These are phyloP conservation scores for Anguilla pacifica DNA, from an alignment of 2,797 vertebrate genomes.

Conservation along the genomic window DNA sequence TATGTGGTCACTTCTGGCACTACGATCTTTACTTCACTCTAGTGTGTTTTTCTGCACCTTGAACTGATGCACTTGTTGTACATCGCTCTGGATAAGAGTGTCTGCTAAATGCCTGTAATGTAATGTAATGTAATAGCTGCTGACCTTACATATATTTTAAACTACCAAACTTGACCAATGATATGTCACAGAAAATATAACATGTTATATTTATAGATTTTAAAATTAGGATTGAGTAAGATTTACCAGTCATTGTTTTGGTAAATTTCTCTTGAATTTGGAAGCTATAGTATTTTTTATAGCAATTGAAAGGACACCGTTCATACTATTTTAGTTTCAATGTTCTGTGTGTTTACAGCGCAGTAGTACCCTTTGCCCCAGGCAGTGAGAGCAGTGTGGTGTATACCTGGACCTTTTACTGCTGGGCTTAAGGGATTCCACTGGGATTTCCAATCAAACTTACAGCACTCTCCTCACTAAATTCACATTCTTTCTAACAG, in stretches of 20 bases:
- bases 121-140: too few relatives aligned
- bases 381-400: constrained; percentile 48
- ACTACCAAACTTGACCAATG: neutral
- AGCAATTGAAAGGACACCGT: constrained; percentile 62
- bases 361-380: constrained; percentile 45
- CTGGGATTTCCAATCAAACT: neutral
- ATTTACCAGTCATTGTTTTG: neutral
- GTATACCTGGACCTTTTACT: constrained; percentile 26
- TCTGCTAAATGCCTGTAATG: neutral
- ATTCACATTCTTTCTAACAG: neutral
- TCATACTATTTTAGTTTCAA: constrained; percentile 67
- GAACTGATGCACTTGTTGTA: too few relatives aligned
- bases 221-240: neutral
- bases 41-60: too few relatives aligned
- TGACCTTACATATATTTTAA: neutral
- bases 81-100: too few relatives aligned
- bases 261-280: neutral
- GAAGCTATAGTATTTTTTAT: constrained; percentile 24
- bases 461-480: constrained; percentile 17
- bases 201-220: neutral
- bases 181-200: neutral
- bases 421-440: neutral
- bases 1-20: too few relatives aligned
- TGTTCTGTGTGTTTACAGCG: constrained; percentile 55
- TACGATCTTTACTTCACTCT: too few relatives aligned